These are phyloP conservation scores for Spongilla lacustris DNA, from an alignment of 37 sponge, comb jelly and placozoan species.

Conservation along the genomic window DNA sequence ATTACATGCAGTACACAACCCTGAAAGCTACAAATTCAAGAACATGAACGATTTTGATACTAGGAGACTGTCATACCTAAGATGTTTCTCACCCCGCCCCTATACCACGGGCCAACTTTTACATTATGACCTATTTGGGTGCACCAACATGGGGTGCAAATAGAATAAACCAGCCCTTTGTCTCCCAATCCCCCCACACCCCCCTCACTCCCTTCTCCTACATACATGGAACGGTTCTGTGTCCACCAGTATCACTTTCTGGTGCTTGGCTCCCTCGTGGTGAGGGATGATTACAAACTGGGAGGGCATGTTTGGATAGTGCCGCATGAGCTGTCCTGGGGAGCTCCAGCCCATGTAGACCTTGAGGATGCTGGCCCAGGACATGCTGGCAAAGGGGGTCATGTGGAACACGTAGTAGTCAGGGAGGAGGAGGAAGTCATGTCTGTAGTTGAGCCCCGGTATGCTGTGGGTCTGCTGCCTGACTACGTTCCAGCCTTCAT, in stretches of 20 bases:
- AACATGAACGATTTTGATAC: too few relatives aligned
- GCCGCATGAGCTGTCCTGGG: slow-evolving; percentile 58
- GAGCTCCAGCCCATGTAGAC: slow-evolving; percentile 54
- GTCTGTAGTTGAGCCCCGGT: slow-evolving; percentile 87
- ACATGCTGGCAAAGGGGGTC: slow-evolving; percentile 79
- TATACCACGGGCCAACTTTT: too few relatives aligned
- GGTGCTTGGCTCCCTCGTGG: slow-evolving; percentile 51
- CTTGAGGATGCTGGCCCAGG: slow-evolving; percentile 3
- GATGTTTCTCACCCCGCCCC: too few relatives aligned
- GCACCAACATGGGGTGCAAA: too few relatives aligned
- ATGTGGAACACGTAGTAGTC: slow-evolving; percentile 91
- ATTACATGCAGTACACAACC: too few relatives aligned
- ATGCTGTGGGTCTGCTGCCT: slow-evolving; percentile 62
- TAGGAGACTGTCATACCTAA: too few relatives aligned
- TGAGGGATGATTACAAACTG: slow-evolving; percentile 79
- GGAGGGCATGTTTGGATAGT: slow-evolving; percentile 70
- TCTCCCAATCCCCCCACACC: neutral
- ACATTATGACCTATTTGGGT: too few relatives aligned
- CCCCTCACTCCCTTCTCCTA: neutral
- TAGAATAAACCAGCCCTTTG: neutral
- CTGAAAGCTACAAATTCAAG: too few relatives aligned
- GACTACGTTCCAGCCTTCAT: slow-evolving; percentile 59
- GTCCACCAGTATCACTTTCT: slow-evolving; percentile 57
- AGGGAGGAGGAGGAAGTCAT: slow-evolving; percentile 83
- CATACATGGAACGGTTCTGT: slow-evolving; percentile 89